Evolutionary conservation across 2,888 invertebrate genomes (phyloP), one percentile per base, ranked within the genome.

Genomic region (Hymenopus coronatus): DNA sequence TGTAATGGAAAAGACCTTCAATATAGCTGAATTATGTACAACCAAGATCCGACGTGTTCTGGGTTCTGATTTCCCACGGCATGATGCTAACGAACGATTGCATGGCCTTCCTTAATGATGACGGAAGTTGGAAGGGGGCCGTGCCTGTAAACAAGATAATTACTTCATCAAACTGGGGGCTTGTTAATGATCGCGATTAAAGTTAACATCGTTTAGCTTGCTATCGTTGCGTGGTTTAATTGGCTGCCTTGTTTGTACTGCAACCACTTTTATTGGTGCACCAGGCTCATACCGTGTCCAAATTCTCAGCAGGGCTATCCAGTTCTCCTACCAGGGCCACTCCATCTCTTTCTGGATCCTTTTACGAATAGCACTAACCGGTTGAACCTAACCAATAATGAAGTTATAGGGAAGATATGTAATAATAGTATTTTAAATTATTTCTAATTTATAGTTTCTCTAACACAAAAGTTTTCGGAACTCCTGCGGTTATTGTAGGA

Each of bases 161-260:
- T 90, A 89, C 90, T 90, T 70, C 90, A 89, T 90, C 90, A 89
- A 82, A 82, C 82, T 82, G 70, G 82, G 83, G 70, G 81, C 88
- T 83, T 89, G 88, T 89, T 90, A 90, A 90, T 90, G 83, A 87
- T 83, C 83, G 46, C 86, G 89, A 90, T 90, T 90, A 90, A 90
- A 88, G 88, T 89, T 85, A 90, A 90, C 90, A 90, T 87, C 90
- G 88, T 89, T 90, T 89, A 90, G 86, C 82, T 70, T 25, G 54
- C 54, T 70, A 70, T 70, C 54, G 54, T 70, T 70, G 54, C 54
- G 54, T 70, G 54, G 54, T 15, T 70, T 70, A 70, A 70, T 70
- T 70, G 54, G 54, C 54, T 70, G 54, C 54, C 54, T 70, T 70
- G 54, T 70, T 70, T 70, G 54, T 70, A 70, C 54, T 70, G 54